Evolutionary conservation across 2,113 vertebrate genomes (phyloP), one percentile per base, ranked within the genome.

Genomic region (Hucho hucho): DNA sequence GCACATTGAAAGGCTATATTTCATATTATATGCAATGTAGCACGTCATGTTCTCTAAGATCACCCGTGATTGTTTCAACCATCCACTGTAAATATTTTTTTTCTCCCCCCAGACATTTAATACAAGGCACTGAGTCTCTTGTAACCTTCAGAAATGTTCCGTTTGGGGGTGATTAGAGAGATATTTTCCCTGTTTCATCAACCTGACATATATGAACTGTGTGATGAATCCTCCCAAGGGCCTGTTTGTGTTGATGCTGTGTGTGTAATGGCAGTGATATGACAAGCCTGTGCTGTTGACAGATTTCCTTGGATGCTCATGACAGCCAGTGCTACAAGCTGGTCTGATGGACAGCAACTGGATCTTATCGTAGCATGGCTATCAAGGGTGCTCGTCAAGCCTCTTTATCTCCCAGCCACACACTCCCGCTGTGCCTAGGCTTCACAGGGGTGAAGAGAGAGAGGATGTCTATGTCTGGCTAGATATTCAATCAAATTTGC

Each of bases 341-440:
- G 74, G 81, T 69, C 82, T 85, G 82, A 91, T 90, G 87, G 89
- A 91, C 85, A 91, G 84, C 64, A 82, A 75, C 80, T 82, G 82
- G 89, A 91, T 88, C 88, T 87, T 83, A 87, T 93, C 90, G 82
- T 87, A 90, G 89, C 87, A 88, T 87, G 84, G 86, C 81, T 80
- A 80, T 93, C 92, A 92, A 85, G 85, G 82, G 81, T 74, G 83
- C 74, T 58, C 77, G 88, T 90, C 91, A 88, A 84, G 81, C 82
- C 88, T 88, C 87, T 89, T 89, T 93, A 93, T 93, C 92, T 93
- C 86, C 79, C 87, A 88, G 87, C 88, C 89, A 90, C 87, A 89
- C 79, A 88, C 86, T 88, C 65, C 87, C 86, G 79, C 78, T 87
- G 59, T 65, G 59, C 64, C 69, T 6, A 68, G 59, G 64, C 66